A percentile compares a stretch with the other conserved stretches of the same genome.
phyloP scores from a whole-genome alignment of 2,113 vertebrate genomes.

The Raja brachyura region DNA sequence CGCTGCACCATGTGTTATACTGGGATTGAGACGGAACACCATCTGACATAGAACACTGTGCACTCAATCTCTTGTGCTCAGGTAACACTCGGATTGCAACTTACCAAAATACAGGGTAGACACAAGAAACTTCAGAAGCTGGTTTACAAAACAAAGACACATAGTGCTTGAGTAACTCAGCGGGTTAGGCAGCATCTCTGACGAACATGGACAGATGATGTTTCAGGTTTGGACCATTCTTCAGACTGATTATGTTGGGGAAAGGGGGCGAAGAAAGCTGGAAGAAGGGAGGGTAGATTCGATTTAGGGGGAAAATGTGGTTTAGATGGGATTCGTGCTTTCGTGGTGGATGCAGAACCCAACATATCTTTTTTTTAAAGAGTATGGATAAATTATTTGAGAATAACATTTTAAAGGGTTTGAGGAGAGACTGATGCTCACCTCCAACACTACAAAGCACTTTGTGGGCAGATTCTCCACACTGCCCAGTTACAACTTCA shows the following conservation, averaged over 20 bases:
- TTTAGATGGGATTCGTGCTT: background rate
- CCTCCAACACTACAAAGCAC: background rate
- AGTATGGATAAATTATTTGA: background rate
- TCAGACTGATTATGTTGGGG: no score
- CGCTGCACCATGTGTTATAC: background rate
- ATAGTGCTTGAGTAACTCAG: no score
- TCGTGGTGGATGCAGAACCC: background rate
- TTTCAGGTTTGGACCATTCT: no score
- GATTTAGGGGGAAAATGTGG: no score
- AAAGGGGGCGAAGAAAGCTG: no score
- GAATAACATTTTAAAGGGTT: background rate
- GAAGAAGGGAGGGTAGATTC: no score
- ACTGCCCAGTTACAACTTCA: background rate
- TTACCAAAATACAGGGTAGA: background rate
- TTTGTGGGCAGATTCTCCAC: background rate
- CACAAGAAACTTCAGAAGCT: no score
- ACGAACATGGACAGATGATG: no score
- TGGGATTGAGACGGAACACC: background rate
- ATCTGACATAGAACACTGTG: no score
- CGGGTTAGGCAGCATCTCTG: no score
- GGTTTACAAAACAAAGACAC: no score
- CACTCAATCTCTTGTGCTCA: background rate
- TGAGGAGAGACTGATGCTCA: background rate
- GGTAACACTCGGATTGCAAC: background rate
- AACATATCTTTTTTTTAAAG: background rate